These are phyloP conservation scores for Danionella cerebrum DNA, from an alignment of 2,113 vertebrate genomes.

Conservation along the genomic window DNA sequence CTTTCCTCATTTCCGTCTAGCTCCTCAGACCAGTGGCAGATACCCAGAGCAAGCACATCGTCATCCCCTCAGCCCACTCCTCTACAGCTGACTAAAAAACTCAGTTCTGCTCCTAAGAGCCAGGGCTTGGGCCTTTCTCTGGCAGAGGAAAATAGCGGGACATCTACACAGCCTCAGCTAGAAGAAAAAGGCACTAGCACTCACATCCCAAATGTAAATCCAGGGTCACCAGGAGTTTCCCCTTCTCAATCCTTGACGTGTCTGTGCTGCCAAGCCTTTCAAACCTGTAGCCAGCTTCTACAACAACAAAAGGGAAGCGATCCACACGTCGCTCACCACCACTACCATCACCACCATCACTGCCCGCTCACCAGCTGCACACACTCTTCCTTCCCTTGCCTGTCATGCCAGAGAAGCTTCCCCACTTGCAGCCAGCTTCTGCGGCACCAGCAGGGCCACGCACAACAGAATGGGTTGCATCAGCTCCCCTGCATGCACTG, in stretches of 20 bases:
- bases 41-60: conserved; percentile 33
- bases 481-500: conserved; percentile 68
- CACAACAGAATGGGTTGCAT: conserved; percentile 20
- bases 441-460: conserved; percentile 48
- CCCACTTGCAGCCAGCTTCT: conserved; percentile 48
- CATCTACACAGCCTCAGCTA: conserved; percentile 28
- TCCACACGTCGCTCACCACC: conserved; percentile 44
- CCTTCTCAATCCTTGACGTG: conserved; percentile 56
- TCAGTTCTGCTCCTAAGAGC: conserved; percentile 16
- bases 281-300: conserved; percentile 48
- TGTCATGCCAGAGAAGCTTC: conserved; percentile 55
- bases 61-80: background rate
- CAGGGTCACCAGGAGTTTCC: conserved; percentile 10
- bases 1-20: conserved; percentile 43
- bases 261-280: conserved; percentile 56
- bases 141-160: conserved; percentile 39
- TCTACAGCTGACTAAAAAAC: conserved; percentile 43
- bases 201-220: conserved; percentile 28
- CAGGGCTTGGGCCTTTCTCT: conserved; percentile 42
- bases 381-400: conserved; percentile 46
- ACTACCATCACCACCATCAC: conserved; percentile 59
- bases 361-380: conserved; percentile 53
- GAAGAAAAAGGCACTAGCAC: conserved; percentile 36
- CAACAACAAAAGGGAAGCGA: conserved; percentile 44
- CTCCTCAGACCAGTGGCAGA: conserved; percentile 46